Percentiles rank a stretch among this genome's conserved stretches.
phyloP scores from a whole-genome alignment of 2,113 vertebrate genomes.

The Lepisosteus osseus region DNA sequence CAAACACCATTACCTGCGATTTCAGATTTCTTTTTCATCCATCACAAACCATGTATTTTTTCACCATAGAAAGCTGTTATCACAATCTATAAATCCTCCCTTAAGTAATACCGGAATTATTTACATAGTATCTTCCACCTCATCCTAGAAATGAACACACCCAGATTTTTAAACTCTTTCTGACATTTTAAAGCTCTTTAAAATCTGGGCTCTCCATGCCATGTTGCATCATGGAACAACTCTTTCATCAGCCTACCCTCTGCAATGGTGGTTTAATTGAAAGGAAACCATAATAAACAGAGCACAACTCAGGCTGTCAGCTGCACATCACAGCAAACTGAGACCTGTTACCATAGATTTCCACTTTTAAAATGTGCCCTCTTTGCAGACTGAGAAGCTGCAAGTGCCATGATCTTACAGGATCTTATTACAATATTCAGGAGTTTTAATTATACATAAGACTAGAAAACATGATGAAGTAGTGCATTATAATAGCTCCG shows the following conservation, averaged over 20 bases:
- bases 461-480: constrained; percentile 66
- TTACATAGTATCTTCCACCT: too few relatives aligned
- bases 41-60: too few relatives aligned
- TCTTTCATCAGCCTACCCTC: background rate
- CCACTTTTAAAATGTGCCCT: background rate
- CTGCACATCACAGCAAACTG: background rate
- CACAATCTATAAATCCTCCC: too few relatives aligned
- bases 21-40: too few relatives aligned
- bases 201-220: background rate
- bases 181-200: constrained; percentile 1
- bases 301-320: background rate
- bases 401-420: constrained; percentile 48
- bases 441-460: constrained; percentile 64
- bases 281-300: background rate
- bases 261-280: background rate
- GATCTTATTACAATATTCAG: constrained; percentile 63
- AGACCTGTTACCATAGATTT: background rate
- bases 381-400: constrained; percentile 37
- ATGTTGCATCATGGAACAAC: background rate
- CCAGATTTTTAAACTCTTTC: background rate
- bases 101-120: too few relatives aligned
- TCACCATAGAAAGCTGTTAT: too few relatives aligned
- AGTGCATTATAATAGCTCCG: constrained; percentile 64
- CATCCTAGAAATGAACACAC: too few relatives aligned
- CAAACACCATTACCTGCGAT: too few relatives aligned